A percentile compares a stretch with the other conserved stretches of the same genome.
These are phyloP conservation scores for Athripsodes cinereus DNA, from an alignment of 2,888 invertebrate genomes.

Conservation along the genomic window DNA sequence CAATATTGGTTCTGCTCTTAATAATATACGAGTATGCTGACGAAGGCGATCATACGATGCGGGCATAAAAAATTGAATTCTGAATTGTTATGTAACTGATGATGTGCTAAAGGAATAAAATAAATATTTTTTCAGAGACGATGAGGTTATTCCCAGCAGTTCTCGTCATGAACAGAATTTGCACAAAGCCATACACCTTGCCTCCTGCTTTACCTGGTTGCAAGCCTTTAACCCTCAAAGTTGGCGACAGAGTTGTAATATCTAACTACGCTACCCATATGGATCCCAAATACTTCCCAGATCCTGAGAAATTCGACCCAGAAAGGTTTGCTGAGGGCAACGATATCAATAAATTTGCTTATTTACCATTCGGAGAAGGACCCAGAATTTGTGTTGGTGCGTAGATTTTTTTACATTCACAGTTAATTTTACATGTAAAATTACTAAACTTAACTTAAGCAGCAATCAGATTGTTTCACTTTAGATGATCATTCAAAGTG, in stretches of 20 bases:
- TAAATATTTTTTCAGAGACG: slow-evolving; percentile 9
- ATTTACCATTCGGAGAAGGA: slow-evolving; percentile 39
- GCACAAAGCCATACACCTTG: slow-evolving; percentile 11
- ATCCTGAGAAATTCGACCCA: slow-evolving; percentile 48
- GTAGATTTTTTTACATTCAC: background rate
- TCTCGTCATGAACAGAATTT: slow-evolving; percentile 13
- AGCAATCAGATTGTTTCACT: too few species aligned
- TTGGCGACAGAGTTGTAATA: slow-evolving; percentile 32
- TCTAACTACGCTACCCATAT: slow-evolving; percentile 40
- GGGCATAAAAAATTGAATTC: too few species aligned
- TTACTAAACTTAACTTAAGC: background rate
- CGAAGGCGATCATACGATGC: too few species aligned
- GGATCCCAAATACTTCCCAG: slow-evolving; percentile 42
- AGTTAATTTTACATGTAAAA: background rate
- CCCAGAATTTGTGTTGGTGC: slow-evolving; percentile 39
- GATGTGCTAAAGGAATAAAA: background rate
- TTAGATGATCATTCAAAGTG: too few species aligned
- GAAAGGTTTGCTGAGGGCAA: slow-evolving; percentile 41
- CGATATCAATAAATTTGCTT: slow-evolving; percentile 31
- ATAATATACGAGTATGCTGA: too few species aligned
- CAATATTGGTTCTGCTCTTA: too few species aligned
- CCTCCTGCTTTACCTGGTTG: slow-evolving; percentile 13
- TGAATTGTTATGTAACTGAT: too few species aligned
- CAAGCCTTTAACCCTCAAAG: slow-evolving; percentile 15
- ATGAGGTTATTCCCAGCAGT: slow-evolving; percentile 15